A percentile compares a stretch with the other conserved stretches of the same genome.
Conservation (phyloP, 92 coral and sea anemone species). For the Epizoanthus ramosus region DNA sequence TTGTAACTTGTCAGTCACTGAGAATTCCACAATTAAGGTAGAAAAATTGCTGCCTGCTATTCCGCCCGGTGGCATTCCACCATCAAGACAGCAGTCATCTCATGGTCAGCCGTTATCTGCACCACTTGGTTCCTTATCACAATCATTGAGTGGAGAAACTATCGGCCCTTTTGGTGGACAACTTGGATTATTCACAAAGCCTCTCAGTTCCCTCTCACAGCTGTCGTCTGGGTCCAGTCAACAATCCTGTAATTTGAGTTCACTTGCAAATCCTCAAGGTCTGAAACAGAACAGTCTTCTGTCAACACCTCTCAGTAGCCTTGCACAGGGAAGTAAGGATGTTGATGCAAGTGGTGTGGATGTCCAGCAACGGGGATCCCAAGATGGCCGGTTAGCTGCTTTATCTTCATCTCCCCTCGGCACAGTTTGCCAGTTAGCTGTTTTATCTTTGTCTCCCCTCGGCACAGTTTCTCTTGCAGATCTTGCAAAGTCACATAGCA, state of each 20-base stretch:
- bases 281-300: background rate
- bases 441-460: slow-evolving; percentile 1
- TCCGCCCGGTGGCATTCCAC: background rate
- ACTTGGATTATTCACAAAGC: background rate
- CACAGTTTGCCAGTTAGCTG: slow-evolving; percentile 8
- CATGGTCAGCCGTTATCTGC: background rate
- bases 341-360: background rate
- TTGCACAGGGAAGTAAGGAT: background rate
- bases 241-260: background rate
- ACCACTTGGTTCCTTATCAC: slow-evolving; percentile 23
- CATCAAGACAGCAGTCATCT: background rate
- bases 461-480: slow-evolving; percentile 38
- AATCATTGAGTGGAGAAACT: background rate
- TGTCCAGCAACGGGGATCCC: background rate
- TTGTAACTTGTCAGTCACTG: too few relatives aligned
- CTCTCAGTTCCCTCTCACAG: slow-evolving; percentile 2
- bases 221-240: background rate
- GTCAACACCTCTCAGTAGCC: slow-evolving; percentile 30
- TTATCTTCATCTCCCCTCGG: slow-evolving; percentile 16
- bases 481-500: slow-evolving; percentile 14
- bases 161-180: background rate
- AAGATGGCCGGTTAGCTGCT: background rate
- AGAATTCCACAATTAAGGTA: background rate
- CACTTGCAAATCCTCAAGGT: background rate
- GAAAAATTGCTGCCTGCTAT: background rate